Base-by-base conservation (phyloP, 2,888 invertebrate species). In the Scrobipalpa costella region DNA sequence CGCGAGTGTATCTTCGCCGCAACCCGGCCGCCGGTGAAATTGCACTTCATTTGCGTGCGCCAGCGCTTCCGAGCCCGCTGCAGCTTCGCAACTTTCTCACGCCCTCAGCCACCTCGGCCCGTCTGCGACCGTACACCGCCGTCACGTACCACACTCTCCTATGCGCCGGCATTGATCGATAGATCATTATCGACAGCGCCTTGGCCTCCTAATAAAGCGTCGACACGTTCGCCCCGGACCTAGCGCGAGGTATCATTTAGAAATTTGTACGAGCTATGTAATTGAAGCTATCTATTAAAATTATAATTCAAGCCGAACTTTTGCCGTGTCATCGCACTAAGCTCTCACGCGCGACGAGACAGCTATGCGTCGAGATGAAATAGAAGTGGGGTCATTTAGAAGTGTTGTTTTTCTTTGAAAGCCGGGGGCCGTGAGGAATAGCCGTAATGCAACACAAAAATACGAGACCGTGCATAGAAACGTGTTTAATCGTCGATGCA, bases 381-480 rank as follows among this genome's bases (percentile, higher is more conserved):
- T 82, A 74, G 72, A 82, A 77, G 77, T 73, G 73, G 75, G 75
- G 73, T 80, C 77, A 75, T 81, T 81, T 80, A 77, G 71, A 75
- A 66, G 72, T 72, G 75, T 75, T 71, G 71, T 75, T 76, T 78
- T 79, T 81, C 78, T 77, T 66, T 71, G 64, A 67, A 67, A 67
- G 67, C 55, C 71, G 69, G 66, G 65, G 64, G 68, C 64, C 60
- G 64, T 68, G 68, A 67, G 62, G 67, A 71, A 71, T 74, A 71
- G 73, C 69, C 66, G 73, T 74, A 74, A 33, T n/a, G 55, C 33
- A 27, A 78, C 78, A 81, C 76, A 81, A 85, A 85, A 84, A 83
- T 87, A 88, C 91, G 90, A 86, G 87, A 74, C 85, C 75, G 73
- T 78, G 91, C 91, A 91, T 91, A 91, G 85, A 80, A 88, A 88